A percentile compares a stretch with the other conserved stretches of the same genome.
These are phyloP conservation scores for Nomada goodeniana DNA, from an alignment of 2,888 invertebrate species.

Conservation along the genomic window DNA sequence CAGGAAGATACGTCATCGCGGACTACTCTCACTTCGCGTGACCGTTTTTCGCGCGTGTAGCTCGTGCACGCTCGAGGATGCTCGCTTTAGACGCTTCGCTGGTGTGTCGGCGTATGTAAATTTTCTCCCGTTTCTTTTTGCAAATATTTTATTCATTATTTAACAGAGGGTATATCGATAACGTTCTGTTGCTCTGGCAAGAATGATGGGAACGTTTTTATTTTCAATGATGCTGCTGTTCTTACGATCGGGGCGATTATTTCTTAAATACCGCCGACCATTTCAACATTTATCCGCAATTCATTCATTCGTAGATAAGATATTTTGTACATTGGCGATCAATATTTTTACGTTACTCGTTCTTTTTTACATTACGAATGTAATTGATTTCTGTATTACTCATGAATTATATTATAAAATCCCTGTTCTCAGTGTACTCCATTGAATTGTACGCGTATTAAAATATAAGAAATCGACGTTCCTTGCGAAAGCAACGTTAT, in stretches of 20 bases:
- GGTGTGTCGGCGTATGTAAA: background rate
- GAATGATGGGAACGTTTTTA: background rate
- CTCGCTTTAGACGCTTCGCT: background rate
- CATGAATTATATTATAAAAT: no score
- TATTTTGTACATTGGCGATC: no score
- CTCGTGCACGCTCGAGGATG: background rate
- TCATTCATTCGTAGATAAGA: background rate
- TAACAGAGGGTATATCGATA: constrained; percentile 7
- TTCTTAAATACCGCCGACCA: background rate
- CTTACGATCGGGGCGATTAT: no score
- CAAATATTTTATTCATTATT: constrained; percentile 14
- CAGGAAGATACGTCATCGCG: constrained; percentile 73
- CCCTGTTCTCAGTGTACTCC: no score
- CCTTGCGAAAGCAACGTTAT: background rate
- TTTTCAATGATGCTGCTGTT: no score
- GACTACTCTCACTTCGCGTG: constrained; percentile 67
- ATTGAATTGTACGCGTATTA: background rate
- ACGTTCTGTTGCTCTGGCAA: background rate
- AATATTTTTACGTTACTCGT: no score
- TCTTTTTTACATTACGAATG: no score
- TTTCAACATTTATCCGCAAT: background rate
- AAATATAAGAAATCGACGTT: background rate
- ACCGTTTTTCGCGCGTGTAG: constrained; percentile 45
- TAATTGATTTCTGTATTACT: no score
- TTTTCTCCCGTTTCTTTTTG: no score